Evolutionary conservation across 2,113 vertebrate genomes (phyloP).

Genomic region (Mesembrinibis cayennensis): DNA sequence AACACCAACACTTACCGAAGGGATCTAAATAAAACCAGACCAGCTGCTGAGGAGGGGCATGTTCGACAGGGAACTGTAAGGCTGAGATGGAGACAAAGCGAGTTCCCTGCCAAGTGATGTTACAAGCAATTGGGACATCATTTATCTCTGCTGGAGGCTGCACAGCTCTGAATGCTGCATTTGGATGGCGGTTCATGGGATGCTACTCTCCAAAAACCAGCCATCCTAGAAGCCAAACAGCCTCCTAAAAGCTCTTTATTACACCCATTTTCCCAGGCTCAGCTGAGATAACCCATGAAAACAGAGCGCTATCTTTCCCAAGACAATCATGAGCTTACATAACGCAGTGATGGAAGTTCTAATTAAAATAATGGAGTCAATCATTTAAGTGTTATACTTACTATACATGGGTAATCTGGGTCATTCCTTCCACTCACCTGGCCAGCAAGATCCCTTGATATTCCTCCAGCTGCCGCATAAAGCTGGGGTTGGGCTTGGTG

Average conservation of each 20-base stretch:
- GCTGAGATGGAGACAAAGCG: conserved; percentile 20
- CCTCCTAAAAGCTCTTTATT: conserved; percentile 39
- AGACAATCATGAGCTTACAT: not conserved
- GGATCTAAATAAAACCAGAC: conserved; percentile 64
- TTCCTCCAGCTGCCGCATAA: conserved; percentile 97
- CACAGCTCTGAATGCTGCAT: conserved; percentile 21
- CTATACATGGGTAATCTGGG: rapidly evolving
- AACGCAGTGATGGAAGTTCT: rapidly evolving
- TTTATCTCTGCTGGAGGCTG: conserved; percentile 56
- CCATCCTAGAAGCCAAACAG: not conserved
- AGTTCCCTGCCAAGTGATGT: conserved; percentile 52
- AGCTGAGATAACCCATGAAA: not conserved
- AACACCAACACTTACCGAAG: conserved; percentile 36
- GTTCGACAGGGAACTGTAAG: conserved; percentile 51
- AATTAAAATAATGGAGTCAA: not conserved
- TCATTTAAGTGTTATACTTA: not conserved
- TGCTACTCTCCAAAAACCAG: conserved; percentile 38
- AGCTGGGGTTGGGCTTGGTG: conserved; percentile 96
- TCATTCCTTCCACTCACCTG: conserved; percentile 75
- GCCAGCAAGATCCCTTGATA: conserved; percentile 98
- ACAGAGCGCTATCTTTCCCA: not conserved
- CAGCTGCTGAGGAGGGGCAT: conserved; percentile 66
- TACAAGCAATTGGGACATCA: conserved; percentile 26
- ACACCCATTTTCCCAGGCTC: not conserved
- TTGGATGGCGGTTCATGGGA: conserved; percentile 43